Evolutionary conservation across 2,113 vertebrate genomes (phyloP).

Genomic region (Tylochromis polylepis): DNA sequence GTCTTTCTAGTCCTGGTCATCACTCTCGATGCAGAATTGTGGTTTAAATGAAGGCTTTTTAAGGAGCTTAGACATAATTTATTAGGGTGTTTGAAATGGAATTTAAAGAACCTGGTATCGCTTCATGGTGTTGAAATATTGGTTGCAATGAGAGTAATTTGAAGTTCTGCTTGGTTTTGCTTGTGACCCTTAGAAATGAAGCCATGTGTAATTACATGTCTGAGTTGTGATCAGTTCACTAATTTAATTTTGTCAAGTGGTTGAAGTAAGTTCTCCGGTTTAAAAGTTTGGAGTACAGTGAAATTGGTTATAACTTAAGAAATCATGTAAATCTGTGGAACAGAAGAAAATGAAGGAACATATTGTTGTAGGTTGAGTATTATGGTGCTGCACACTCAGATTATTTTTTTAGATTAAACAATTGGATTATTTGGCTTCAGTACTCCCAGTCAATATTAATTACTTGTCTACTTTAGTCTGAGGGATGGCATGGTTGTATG

Average conservation of each 20-base stretch:
- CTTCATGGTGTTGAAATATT: not conserved
- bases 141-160: not conserved
- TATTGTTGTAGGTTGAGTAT: not conserved
- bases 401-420: not conserved
- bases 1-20: not conserved
- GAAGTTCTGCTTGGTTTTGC: not conserved
- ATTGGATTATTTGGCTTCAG: not conserved
- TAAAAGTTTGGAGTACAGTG: not conserved
- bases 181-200: not conserved
- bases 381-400: not conserved
- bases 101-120: not conserved
- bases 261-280: not conserved
- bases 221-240: not conserved
- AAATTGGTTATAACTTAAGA: not conserved
- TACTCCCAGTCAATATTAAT: not conserved
- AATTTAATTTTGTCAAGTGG: not conserved
- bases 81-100: not conserved
- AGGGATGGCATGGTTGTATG: rapidly evolving
- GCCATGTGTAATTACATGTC: not conserved
- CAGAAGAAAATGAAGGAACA: not conserved
- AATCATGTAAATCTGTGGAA: not conserved
- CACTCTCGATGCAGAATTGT: not conserved
- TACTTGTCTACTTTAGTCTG: not conserved
- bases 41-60: not conserved
- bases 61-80: not conserved